Base-by-base conservation (phyloP, 2,113 vertebrate genomes). In the Rhea pennata region DNA sequence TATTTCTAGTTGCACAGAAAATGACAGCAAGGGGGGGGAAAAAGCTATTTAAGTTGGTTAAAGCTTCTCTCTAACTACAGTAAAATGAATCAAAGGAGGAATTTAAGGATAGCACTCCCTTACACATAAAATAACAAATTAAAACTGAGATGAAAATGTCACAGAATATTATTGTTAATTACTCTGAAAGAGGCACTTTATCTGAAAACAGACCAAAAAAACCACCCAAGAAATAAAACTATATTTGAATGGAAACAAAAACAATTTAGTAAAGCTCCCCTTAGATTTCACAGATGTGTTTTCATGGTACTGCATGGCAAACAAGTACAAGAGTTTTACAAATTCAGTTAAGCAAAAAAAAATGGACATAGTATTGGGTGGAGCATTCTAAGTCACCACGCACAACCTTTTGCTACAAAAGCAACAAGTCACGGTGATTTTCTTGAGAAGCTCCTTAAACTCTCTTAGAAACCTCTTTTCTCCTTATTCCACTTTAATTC, bases 381-480 rank as follows among this genome's bases (percentile, higher is more conserved):
- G 2, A 79, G 69, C 8, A 12, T 75, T 15, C n/a, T 42, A 29
- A 66, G 36, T 33, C 1, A 1, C 22, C 1, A 1, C 3, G 3
- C 33, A 39, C 21, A 72, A 83, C 24, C 62, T 85, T 90, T 26
- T 40, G 10, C 50, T 74, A 48, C 59, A 83, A 74, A 83, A 67
- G 64, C 20, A 94, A 83, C 11, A 4, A 20, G 82, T 15, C 23
- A 12, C 15, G 71, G 2, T 40, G 21, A 17, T 54, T 84, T 48
- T 80, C 26, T 51, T 77, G 36, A 2, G 39, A 73, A 53, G 12
- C n/a, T 54, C 51, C 39, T 8, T 44, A 58, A 40, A 70, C 5
- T 12, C 21, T 9, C 46, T 83, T 66, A 0, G 0, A 83, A 86
- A 88, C 36, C 24, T 76, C 36, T 1, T 1, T 22, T 44, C 29